Percentiles rank a stretch among this genome's conserved stretches.
These are phyloP conservation scores for zebrafish (Danio rerio) DNA, from an alignment of 2,113 vertebrate species.

Conservation along the genomic window GRCz12tu NC_133199.1:37866501-37867000, in stretches of 20 bases:
- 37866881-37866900: background rate
- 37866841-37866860: conserved; percentile 84
- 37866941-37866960: background rate
- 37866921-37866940: background rate
- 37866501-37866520: conserved; percentile 81
- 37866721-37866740: conserved; percentile 85
- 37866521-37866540: conserved; percentile 76
- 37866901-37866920: too few relatives aligned
- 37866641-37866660: background rate
- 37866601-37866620: conserved; percentile 60
- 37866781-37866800: conserved; percentile 77
- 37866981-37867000: conserved; percentile 80
- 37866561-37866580: conserved; percentile 80
- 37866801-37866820: conserved; percentile 77
- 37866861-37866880: conserved; percentile 78
- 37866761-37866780: conserved; percentile 85
- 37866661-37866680: background rate
- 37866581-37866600: conserved; percentile 81
- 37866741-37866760: conserved; percentile 81
- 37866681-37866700: conserved; percentile 87
- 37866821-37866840: conserved; percentile 82
- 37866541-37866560: conserved; percentile 79
- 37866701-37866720: conserved; percentile 86
- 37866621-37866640: background rate
- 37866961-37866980: conserved; percentile 60